Conservation (phyloP, 2,888 invertebrate species). For the Eilema griseolum region DNA sequence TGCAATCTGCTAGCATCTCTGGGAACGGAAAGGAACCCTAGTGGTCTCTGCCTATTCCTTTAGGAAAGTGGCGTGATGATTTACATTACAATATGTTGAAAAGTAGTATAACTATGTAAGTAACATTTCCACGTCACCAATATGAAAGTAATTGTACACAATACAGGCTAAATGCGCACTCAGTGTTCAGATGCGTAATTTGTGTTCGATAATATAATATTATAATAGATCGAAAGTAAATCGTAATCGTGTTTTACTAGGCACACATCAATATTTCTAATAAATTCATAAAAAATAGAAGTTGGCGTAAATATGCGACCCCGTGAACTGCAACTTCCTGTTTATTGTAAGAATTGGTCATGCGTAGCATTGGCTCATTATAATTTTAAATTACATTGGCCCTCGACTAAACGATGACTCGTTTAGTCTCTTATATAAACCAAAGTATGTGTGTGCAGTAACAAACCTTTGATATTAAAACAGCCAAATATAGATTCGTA, state of each 20-base stretch:
- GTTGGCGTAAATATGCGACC: conserved; percentile 31
- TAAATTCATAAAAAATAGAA: conserved; percentile 27
- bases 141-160: background rate
- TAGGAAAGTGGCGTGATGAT: background rate
- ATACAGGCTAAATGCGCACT: background rate
- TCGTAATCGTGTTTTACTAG: conserved; percentile 18
- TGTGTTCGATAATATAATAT: no score
- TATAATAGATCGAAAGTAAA: conserved; percentile 38
- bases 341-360: conserved; percentile 59
- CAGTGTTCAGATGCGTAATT: conserved; percentile 36
- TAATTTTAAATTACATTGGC: conserved; percentile 59
- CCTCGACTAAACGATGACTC: conserved; percentile 14
- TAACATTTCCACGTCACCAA: background rate
- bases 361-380: conserved; percentile 59
- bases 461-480: conserved; percentile 12
- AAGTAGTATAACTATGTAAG: no score
- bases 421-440: background rate
- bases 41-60: background rate
- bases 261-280: conserved; percentile 15
- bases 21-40: background rate
- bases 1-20: background rate
- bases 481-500: conserved; percentile 18
- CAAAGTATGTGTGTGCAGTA: conserved; percentile 21
- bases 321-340: conserved; percentile 50
- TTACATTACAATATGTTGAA: background rate